phyloP scores from a whole-genome alignment of 2,113 vertebrate genomes.

The Phoxinus phoxinus region DNA sequence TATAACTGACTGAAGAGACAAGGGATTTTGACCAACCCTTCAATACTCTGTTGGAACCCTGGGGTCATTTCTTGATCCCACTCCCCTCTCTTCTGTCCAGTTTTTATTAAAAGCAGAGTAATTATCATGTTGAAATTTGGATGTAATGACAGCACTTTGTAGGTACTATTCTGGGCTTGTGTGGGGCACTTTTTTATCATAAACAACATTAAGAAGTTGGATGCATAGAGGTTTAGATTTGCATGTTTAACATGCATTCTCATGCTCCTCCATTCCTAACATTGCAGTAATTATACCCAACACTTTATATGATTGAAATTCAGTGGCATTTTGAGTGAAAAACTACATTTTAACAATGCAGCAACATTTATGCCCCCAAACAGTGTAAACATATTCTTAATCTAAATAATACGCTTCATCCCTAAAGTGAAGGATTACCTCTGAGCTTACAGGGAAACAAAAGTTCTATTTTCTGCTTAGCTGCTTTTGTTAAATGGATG shows the following conservation, averaged over 20 bases:
- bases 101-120: not conserved
- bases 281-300: not conserved
- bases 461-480: not conserved
- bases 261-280: not conserved
- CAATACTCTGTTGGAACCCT: no score
- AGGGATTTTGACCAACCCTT: no score
- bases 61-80: not conserved
- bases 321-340: not conserved
- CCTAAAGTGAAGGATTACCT: constrained; percentile 10
- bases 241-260: not conserved
- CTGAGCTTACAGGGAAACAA: not conserved
- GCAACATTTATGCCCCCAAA: not conserved
- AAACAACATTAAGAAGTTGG: no score
- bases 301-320: constrained; percentile 6
- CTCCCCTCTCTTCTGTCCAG: not conserved
- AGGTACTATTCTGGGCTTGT: no score
- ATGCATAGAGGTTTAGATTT: no score
- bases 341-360: not conserved
- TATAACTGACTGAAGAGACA: no score
- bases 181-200: no score
- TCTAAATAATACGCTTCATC: constrained; percentile 20
- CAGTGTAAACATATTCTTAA: constrained; percentile 10
- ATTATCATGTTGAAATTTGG: not conserved
- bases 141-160: not conserved
- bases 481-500: constrained; percentile 31